phyloP scores from a whole-genome alignment of 2,113 vertebrate species.

The Illadopsis cleaveri region DNA sequence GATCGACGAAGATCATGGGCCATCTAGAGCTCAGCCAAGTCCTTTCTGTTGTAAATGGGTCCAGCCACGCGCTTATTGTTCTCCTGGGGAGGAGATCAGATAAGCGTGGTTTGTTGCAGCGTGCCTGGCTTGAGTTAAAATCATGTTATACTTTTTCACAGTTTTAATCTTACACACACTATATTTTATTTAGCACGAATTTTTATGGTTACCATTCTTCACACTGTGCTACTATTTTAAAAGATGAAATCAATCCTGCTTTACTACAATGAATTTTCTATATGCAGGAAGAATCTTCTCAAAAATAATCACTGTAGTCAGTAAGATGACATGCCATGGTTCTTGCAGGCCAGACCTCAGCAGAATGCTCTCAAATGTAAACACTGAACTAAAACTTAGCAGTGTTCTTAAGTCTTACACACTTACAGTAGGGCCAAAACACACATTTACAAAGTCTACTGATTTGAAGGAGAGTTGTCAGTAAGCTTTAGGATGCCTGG shows the following conservation, averaged over 20 bases:
- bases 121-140: too few species aligned
- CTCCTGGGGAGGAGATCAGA: too few species aligned
- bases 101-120: too few species aligned
- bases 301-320: accelerated
- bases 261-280: neutral
- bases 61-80: too few species aligned
- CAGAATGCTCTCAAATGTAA: neutral
- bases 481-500: neutral
- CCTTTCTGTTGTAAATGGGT: too few species aligned
- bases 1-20: too few species aligned
- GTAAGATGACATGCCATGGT: neutral
- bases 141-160: too few species aligned
- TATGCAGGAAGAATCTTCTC: neutral
- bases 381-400: neutral
- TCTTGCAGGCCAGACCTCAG: neutral
- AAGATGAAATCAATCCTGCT: neutral
- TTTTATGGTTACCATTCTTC: too few species aligned
- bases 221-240: neutral
- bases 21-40: too few species aligned
- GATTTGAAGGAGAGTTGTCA: neutral
- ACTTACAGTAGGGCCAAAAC: neutral
- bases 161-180: too few species aligned
- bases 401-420: neutral
- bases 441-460: neutral
- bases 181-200: too few species aligned